phyloP scores from a whole-genome alignment of 1,140 invertebrate genomes.

The Augochlora pura region DNA sequence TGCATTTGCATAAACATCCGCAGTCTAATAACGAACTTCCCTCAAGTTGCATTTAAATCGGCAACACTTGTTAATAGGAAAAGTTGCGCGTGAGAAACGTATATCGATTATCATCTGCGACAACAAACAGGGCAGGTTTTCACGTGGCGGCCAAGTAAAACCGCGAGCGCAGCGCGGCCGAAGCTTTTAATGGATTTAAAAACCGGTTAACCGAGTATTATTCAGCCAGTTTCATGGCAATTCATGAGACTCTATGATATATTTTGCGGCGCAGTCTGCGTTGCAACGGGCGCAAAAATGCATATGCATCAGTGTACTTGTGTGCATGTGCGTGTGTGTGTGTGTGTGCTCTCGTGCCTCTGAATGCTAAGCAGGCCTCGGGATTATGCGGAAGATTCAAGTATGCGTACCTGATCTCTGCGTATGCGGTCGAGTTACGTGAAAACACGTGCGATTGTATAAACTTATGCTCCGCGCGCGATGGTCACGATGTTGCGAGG shows the following conservation, averaged over 20 bases:
- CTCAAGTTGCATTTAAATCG: no score
- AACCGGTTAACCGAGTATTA: slow-evolving; percentile 59
- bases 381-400: slow-evolving; percentile 43
- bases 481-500: no score
- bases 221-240: slow-evolving; percentile 20
- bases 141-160: slow-evolving; percentile 20
- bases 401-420: slow-evolving; percentile 30
- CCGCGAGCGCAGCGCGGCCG: slow-evolving; percentile 30
- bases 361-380: slow-evolving; percentile 56
- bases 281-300: slow-evolving; percentile 1
- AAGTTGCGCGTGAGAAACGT: no score
- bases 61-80: no score
- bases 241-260: slow-evolving; percentile 42
- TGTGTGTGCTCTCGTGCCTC: background rate
- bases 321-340: background rate
- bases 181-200: slow-evolving; percentile 53
- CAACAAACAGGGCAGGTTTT: background rate
- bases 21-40: no score
- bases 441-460: background rate
- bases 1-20: no score
- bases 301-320: background rate
- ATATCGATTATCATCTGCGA: no score
- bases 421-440: slow-evolving; percentile 28
- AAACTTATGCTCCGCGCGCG: background rate
- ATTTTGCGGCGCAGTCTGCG: slow-evolving; percentile 19